Base-by-base conservation (phyloP, 1,140 invertebrate genomes). In the Aphaenogaster floridana region DNA sequence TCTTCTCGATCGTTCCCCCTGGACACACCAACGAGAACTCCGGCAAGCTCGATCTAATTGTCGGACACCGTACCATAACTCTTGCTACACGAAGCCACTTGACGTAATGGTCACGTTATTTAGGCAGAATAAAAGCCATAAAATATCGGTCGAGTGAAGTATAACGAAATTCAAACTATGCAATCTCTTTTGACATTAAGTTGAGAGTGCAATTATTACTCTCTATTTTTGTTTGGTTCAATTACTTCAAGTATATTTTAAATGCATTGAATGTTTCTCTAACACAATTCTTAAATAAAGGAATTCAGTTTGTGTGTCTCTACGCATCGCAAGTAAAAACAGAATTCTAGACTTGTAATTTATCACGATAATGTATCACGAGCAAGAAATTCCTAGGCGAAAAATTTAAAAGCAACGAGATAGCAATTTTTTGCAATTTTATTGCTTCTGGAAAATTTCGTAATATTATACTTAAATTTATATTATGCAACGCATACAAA, bases 1-100 rank as follows among this genome's bases (percentile, higher is more conserved):
- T 80, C 64, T 64, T 13, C 34, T 68, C 57, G 61, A 78, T 86
- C 63, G 61, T 69, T 68, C 63, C 76, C 48, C 21, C 63, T 6
- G 69, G 54, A 63, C 69, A 81, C 39, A 39, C 28, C 54, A 42
- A 76, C 69, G 34, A 63, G 42, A 48, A 48, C 36, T 6, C 45
- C 9, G 66, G 79, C 69, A 74, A 72, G 28, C 66, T n/a, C 42
- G 54, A 84, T 74, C 34, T 76, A 84, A 84, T 84, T 84, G 69
- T 76, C 69, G 80, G 72, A 84, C 45, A 74, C 36, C 45, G 80
- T 59, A 36, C 42, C 17, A 39, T 76, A 76, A 76, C 42, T 84
- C 54, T 48, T 42, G 54, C 54, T 48, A n/a, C 34, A 61, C 69
- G 42, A 63, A 76, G 42, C 34, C 42, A 34, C 57, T 84, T 74